phyloP scores from a whole-genome alignment of 2,888 invertebrate genomes.

The Plebejus argus region DNA sequence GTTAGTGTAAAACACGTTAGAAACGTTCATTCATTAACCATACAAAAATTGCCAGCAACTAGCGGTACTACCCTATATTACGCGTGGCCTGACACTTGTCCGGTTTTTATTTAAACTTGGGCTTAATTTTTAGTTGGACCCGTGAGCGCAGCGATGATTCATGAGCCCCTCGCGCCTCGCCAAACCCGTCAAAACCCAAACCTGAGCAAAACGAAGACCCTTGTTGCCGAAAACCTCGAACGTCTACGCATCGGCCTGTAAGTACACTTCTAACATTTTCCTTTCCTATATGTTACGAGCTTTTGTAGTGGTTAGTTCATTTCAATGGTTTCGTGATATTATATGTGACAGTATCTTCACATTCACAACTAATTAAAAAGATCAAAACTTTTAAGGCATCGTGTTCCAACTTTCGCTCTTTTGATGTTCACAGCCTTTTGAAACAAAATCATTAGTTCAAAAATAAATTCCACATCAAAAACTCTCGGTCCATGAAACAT shows the following conservation, averaged over 20 bases:
- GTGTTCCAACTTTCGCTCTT: background rate
- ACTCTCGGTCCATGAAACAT: background rate
- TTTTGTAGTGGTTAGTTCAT: conserved; percentile 30
- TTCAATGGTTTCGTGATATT: background rate
- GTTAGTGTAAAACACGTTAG: too few relatives aligned
- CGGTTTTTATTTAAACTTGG: too few relatives aligned
- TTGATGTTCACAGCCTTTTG: background rate
- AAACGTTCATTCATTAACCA: too few relatives aligned
- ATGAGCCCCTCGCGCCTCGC: conserved; percentile 43
- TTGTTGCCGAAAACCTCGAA: conserved; percentile 59
- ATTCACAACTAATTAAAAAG: background rate
- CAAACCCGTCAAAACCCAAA: conserved; percentile 69
- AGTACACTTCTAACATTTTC: conserved; percentile 47
- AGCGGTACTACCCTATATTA: too few relatives aligned
- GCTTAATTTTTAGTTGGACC: conserved; percentile 2
- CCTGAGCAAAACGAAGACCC: conserved; percentile 60
- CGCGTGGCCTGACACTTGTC: too few relatives aligned
- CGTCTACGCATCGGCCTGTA: conserved; percentile 58
- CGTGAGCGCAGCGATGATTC: conserved; percentile 8
- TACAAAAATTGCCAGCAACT: too few relatives aligned
- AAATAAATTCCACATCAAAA: background rate
- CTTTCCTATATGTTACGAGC: conserved; percentile 13
- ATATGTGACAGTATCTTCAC: background rate
- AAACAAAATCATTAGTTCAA: background rate
- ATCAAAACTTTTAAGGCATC: background rate